Evolutionary conservation across 1,140 invertebrate genomes (phyloP), one percentile per base, ranked within the genome.

Genomic region (Grapholita molesta): DNA sequence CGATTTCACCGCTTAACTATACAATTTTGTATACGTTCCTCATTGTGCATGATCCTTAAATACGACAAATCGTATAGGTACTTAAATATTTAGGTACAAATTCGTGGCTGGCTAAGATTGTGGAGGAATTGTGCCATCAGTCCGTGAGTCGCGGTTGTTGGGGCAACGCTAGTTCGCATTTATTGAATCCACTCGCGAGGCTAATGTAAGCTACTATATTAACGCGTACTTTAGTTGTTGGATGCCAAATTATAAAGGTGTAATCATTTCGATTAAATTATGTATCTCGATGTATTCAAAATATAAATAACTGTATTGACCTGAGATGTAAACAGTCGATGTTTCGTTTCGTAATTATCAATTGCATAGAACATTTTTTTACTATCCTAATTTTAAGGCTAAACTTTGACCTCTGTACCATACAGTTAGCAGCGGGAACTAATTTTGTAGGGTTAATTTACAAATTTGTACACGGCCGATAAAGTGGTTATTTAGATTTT

Each of bases 401-500:
- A 52, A 75, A 78, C 57, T 66, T 72, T 85, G 85, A 90, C 86
- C 72, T 80, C 75, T 84, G 83, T 90, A 83, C 75, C 75, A 80
- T 77, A 83, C 75, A 82, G 76, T 79, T 80, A 85, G 74, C 48
- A 80, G 79, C 76, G 68, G 73, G 68, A 82, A 82, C 74, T 84
- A 78, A 84, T 82, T 88, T 83, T 77, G 81, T 89, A 87, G 81
- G 78, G 78, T 84, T 84, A 72, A 82, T 82, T 87, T 86, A 83
- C 80, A 82, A 84, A 79, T 78, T 82, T 87, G 75, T 85, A 87
- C 80, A 83, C 82, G 80, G 76, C 78, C 84, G 82, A 80, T 86
- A 83, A 88, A 78, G 70, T 78, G 74, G 42, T 85, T 88, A 85
- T 85, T 83, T 91, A 91, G 89, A 90, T 91, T 91, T 91, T 91